Evolutionary conservation across 2,888 invertebrate genomes (phyloP).

Genomic region (Pardosa pseudoannulata): DNA sequence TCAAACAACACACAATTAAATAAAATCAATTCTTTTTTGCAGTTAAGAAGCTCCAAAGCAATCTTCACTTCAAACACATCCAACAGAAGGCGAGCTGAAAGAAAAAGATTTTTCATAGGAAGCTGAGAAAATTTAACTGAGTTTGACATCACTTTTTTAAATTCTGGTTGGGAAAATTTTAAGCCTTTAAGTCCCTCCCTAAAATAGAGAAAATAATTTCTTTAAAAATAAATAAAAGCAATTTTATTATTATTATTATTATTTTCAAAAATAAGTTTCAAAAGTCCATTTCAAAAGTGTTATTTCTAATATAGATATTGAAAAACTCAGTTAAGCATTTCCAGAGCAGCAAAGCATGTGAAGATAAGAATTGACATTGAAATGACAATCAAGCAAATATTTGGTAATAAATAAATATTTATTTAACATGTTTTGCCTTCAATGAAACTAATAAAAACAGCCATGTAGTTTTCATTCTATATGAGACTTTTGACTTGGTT

Average conservation of each 20-base stretch:
- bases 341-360: conserved; percentile 33
- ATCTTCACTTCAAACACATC: conserved; percentile 21
- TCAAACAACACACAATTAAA: not conserved
- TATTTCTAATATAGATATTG: too few species aligned
- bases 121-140: conserved; percentile 34
- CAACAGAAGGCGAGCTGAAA: conserved; percentile 14
- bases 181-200: too few species aligned
- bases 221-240: not conserved
- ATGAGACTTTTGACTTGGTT: too few species aligned
- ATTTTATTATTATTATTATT: too few species aligned
- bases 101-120: conserved; percentile 21
- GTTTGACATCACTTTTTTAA: conserved; percentile 18
- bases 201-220: not conserved
- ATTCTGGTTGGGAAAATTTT: too few species aligned
- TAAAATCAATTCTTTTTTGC: not conserved
- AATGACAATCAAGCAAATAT: conserved; percentile 28
- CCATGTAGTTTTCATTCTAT: too few species aligned
- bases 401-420: too few species aligned
- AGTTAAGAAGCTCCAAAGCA: conserved; percentile 19
- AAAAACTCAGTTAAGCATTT: conserved; percentile 33
- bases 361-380: not conserved
- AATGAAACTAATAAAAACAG: too few species aligned
- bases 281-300: too few species aligned
- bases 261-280: too few species aligned
- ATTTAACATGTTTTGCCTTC: too few species aligned